Percentiles rank a stretch among this genome's conserved stretches.
Conservation (phyloP, 2,797 vertebrate genomes). For the Nyctibius grandis region DNA sequence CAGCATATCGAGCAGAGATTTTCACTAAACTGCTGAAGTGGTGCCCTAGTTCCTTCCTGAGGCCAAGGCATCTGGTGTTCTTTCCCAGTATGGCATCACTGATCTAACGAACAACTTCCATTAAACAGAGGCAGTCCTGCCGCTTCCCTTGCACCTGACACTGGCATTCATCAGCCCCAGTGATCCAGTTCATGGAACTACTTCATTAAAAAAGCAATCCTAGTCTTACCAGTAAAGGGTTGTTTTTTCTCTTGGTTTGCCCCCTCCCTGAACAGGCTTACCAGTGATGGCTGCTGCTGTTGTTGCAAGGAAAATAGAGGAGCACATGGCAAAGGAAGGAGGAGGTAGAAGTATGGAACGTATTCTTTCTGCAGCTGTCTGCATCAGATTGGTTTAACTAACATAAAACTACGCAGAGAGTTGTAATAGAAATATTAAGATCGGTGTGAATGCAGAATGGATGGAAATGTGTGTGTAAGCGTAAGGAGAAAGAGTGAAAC, state of each 20-base stretch:
- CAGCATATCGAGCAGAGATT: neutral
- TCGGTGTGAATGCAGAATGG: neutral
- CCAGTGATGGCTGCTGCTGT: neutral
- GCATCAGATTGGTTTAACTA: neutral
- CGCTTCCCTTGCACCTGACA: neutral
- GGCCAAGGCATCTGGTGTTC: neutral
- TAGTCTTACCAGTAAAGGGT: neutral
- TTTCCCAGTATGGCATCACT: neutral
- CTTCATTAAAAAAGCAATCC: neutral
- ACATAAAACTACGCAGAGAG: neutral
- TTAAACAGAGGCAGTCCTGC: neutral
- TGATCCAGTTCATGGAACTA: neutral
- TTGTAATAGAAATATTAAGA: neutral
- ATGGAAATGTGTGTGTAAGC: neutral
- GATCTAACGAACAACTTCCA: neutral
- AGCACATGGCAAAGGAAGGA: neutral
- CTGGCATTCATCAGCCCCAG: neutral
- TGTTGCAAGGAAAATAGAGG: neutral
- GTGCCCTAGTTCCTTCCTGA: neutral
- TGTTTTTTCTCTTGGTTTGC: neutral
- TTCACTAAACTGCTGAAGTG: neutral
- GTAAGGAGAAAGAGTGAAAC: neutral
- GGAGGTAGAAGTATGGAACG: neutral
- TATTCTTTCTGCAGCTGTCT: neutral
- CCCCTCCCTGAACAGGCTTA: neutral